These are phyloP conservation scores for Ornithoptera priamus DNA, from an alignment of 2,888 invertebrate genomes.

Conservation along the genomic window DNA sequence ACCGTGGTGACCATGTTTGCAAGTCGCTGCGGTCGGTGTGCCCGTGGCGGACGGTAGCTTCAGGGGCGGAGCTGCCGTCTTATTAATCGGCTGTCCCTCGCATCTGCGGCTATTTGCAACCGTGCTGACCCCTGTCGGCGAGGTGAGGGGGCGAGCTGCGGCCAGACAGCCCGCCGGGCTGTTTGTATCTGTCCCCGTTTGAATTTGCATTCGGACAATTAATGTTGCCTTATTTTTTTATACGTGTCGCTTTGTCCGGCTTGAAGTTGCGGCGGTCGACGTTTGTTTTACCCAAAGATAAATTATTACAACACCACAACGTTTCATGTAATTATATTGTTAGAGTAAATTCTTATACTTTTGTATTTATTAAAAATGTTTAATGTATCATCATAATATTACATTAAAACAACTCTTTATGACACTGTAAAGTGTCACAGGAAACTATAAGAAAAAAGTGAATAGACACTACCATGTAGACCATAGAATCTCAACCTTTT, in stretches of 20 bases:
- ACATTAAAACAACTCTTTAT: no score
- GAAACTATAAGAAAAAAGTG: no score
- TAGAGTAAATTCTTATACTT: no score
- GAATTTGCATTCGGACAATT: constrained; percentile 31
- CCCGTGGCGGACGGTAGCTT: constrained; percentile 28
- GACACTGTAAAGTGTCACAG: no score
- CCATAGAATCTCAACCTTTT: no score
- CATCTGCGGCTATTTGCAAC: constrained; percentile 72
- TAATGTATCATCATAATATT: no score
- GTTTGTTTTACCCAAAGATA: constrained; percentile 20
- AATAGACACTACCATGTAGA: no score
- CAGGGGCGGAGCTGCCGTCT: constrained; percentile 58
- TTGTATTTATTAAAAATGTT: no score
- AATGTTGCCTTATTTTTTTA: constrained; percentile 24
- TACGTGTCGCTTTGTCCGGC: constrained; percentile 13
- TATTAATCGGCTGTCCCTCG: constrained; percentile 78
- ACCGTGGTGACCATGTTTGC: constrained; percentile 61
- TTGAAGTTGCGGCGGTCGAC: constrained; percentile 10
- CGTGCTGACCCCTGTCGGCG: constrained; percentile 62
- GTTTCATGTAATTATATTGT: constrained; percentile 1
- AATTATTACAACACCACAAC: constrained; percentile 12
- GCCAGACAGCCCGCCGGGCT: constrained; percentile 31
- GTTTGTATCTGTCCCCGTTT: constrained; percentile 38
- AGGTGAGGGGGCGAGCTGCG: constrained; percentile 27
- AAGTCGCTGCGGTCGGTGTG: constrained; percentile 43